phyloP scores from a whole-genome alignment of 2,797 vertebrate species.

The Tinamus major region DNA sequence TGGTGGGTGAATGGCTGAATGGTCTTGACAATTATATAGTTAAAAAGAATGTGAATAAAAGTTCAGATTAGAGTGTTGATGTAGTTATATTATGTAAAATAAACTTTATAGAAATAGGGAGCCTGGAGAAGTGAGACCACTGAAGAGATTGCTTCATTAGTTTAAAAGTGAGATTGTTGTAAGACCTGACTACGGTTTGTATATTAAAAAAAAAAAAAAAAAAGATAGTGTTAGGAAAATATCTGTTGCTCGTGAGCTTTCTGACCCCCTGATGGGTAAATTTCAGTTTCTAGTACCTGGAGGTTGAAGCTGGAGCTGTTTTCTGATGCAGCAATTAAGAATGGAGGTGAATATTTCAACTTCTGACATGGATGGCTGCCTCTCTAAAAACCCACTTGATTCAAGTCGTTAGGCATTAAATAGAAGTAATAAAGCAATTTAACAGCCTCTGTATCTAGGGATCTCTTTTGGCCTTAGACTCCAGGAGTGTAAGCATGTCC shows the following conservation, averaged over 20 bases:
- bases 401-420: not conserved
- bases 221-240: not conserved
- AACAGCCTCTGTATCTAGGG: not conserved
- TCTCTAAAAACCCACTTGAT: not conserved
- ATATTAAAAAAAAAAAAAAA: not conserved
- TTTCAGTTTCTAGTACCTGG: not conserved
- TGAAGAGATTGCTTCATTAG: not conserved
- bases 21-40: not conserved
- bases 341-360: not conserved
- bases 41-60: not conserved
- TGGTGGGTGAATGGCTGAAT: not conserved
- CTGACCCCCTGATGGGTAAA: not conserved
- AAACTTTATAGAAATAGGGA: not conserved
- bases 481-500: not conserved
- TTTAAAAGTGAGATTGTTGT: not conserved
- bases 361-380: not conserved
- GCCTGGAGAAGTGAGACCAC: not conserved
- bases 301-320: not conserved
- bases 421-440: not conserved
- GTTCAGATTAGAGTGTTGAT: not conserved
- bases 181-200: not conserved
- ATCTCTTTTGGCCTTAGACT: not conserved
- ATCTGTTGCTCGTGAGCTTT: not conserved
- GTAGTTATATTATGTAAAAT: not conserved
- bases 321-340: not conserved